Evolutionary conservation across 92 coral and sea anemone genomes (phyloP), one percentile per base, ranked within the genome.

Genomic region (Parazoanthus darwini): DNA sequence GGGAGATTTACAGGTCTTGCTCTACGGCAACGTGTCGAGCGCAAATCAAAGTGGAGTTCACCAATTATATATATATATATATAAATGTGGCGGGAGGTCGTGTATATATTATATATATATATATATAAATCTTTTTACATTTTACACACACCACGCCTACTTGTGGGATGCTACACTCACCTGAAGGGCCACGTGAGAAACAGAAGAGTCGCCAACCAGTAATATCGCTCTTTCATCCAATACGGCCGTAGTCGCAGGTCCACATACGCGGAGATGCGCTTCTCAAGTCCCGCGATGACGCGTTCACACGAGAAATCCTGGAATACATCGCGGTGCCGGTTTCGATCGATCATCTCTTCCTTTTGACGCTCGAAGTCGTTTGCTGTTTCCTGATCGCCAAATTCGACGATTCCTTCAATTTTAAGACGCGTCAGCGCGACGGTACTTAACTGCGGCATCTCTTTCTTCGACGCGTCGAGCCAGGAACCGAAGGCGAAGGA

Each of bases 351-450:
- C 93, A 93, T 93, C 26, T 85, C 91, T 5, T 20, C 82, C 65
- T 56, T 89, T 16, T 94, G 93, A 13, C 91, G 87, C 33, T 79
- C 90, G 78, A 51, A 94, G 48, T 85, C 93, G 0, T 88, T 90
- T 0, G 90, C 86, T 16, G 98, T 94, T 82, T 94, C 98, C 29
- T 88, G 89, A 74, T 94, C 95, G 38, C 98, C 98, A 70, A 94
- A 94, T 50, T 85, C 33, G 42, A 94, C 75, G 3, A 23, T 44
- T 0, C 88, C 91, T 11, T 94, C 92, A 42, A 93, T 91, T 86
- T 88, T 94, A 13, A 94, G 88, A 14, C 98, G 93, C 76, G 95
- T 93, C 78, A 94, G 33, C 5, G 90, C 90, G 15, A 85, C 90
- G 0, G 82, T 25, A 11, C 93, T 93, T 11, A 89, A 65, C 38